A percentile compares a stretch with the other conserved stretches of the same genome.
These are phyloP conservation scores for Paradisaea rubra DNA, from an alignment of 2,113 vertebrate genomes.

Conservation along the genomic window DNA sequence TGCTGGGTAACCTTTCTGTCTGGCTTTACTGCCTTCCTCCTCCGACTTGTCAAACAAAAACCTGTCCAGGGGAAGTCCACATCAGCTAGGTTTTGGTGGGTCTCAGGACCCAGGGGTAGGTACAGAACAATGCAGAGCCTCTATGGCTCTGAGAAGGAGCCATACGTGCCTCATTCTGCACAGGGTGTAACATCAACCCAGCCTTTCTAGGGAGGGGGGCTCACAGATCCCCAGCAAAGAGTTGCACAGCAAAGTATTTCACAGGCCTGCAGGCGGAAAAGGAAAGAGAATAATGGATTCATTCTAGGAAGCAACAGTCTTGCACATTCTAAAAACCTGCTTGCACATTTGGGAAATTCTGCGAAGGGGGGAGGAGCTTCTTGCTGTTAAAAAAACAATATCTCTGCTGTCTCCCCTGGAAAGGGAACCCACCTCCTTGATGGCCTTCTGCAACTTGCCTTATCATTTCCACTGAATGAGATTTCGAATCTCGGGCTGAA, in stretches of 20 bases:
- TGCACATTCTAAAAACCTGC: background rate
- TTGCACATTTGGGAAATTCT: background rate
- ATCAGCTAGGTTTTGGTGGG: background rate
- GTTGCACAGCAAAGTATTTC: background rate
- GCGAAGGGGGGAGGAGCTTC: background rate
- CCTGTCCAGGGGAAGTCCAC: background rate
- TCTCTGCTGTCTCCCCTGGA: background rate
- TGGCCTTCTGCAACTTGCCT: background rate
- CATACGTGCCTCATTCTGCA: rapidly evolving
- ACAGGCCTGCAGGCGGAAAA: background rate
- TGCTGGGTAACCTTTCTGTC: background rate
- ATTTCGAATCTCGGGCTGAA: background rate
- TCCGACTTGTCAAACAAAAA: background rate
- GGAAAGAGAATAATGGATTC: background rate
- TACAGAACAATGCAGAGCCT: background rate
- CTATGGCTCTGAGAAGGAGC: too few relatives aligned
- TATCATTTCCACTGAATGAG: background rate
- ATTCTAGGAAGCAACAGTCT: background rate
- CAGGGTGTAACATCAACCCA: background rate
- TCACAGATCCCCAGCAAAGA: background rate
- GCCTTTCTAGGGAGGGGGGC: background rate
- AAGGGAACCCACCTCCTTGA: background rate
- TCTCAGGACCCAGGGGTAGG: background rate
- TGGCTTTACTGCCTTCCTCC: background rate
- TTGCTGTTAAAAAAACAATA: background rate